Percentiles rank a stretch among this genome's conserved stretches.
Evolutionary conservation across 92 coral and sea anemone genomes (phyloP).

Genomic region (Isaurus tuberculatus): DNA sequence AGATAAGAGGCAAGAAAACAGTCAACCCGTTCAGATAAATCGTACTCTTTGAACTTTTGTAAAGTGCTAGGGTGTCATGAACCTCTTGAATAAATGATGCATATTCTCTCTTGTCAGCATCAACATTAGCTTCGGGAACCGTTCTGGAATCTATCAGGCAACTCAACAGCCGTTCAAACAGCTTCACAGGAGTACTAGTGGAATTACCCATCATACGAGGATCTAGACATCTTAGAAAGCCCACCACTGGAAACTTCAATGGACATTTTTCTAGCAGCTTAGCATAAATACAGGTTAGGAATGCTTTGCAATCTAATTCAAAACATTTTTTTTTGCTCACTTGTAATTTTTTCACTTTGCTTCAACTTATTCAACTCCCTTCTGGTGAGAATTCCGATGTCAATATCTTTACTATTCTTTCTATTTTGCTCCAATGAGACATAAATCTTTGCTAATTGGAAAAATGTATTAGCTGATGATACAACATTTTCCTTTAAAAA

Average conservation of each 20-base stretch:
- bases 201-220: slow-evolving; percentile 71
- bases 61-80: slow-evolving; percentile 56
- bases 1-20: neutral
- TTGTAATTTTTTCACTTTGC: slow-evolving; percentile 59
- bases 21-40: neutral
- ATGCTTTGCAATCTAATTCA: slow-evolving; percentile 62
- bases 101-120: slow-evolving; percentile 61
- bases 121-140: slow-evolving; percentile 62
- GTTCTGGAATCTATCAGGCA: slow-evolving; percentile 66
- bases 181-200: slow-evolving; percentile 52
- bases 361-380: slow-evolving; percentile 61
- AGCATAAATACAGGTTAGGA: slow-evolving; percentile 55
- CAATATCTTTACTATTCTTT: slow-evolving; percentile 56
- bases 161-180: slow-evolving; percentile 69
- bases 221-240: slow-evolving; percentile 70
- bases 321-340: slow-evolving; percentile 61
- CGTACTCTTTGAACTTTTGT: slow-evolving; percentile 3
- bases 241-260: slow-evolving; percentile 71
- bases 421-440: slow-evolving; percentile 58
- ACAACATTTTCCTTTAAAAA: slow-evolving; percentile 60
- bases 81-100: slow-evolving; percentile 65
- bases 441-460: slow-evolving; percentile 65
- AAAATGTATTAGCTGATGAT: slow-evolving; percentile 56
- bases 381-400: slow-evolving; percentile 68
- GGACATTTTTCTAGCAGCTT: slow-evolving; percentile 77